Base-by-base conservation (phyloP, 2,113 vertebrate species). In the Fulica atra region DNA sequence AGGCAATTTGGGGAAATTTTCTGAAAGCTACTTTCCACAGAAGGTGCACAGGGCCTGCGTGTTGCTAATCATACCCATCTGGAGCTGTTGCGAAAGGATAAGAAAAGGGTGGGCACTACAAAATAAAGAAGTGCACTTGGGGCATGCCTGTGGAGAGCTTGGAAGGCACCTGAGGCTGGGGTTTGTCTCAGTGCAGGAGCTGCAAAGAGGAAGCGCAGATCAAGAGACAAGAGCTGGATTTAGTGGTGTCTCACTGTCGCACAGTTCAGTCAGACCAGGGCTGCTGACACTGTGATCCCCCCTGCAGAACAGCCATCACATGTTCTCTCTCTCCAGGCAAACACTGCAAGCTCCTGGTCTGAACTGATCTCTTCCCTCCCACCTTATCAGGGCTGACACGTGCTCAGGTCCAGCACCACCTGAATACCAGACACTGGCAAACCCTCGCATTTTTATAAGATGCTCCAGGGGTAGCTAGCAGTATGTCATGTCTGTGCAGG, bases 41-140 rank as follows among this genome's bases (percentile, higher is more conserved):
- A 90, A 91, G 88, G 77, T 93, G 80, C 78, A 38, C 66, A 83
- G 83, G 77, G 40, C 68, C 68, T 83, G 10, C 42, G 54, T 66
- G 63, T 8, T 90, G 60, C 74, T 93, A 74, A 81, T 92, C 76
- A 57, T 60, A 50, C 82, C 72, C 56, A 84, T 92, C 33, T 78
- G 86, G 73, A 94, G 80, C 40, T 86, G 88, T 86, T 94, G 78
- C 10, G 44, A 90, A 95, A 93, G 66, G 57, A 81, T 77, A 77
- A 89, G 26, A 46, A 51, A 86, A 70, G 29, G 50, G 64, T 1
- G 1, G 60, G 42, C 0, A 0, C 0, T 0, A 16, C 24, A 48
- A 40, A 61, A 46, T 78, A 57, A 56, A 61, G 63, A 69, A 70
- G 70, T 16, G 28, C 36, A 28, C 2, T 0, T 16, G 31, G 51